Evolutionary conservation across 1,140 invertebrate species (phyloP).

Genomic region (Drosophila virilis): DNA sequence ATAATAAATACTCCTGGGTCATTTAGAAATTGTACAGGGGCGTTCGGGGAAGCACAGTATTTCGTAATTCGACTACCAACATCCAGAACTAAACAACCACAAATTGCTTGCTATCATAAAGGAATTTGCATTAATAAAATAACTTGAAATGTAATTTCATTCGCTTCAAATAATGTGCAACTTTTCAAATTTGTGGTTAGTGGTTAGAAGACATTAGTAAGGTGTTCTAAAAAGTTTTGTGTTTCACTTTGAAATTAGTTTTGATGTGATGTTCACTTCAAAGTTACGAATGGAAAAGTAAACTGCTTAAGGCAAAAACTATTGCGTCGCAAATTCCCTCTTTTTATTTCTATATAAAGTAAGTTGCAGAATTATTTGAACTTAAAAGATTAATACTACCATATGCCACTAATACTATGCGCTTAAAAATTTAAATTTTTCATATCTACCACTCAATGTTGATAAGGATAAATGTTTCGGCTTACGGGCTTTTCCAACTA

Average conservation of each 20-base stretch:
- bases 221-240: conserved; percentile 2
- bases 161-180: conserved; percentile 5
- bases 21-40: conserved; percentile 29
- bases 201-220: conserved; percentile 14
- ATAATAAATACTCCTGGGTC: conserved; percentile 30
- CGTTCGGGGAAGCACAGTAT: not conserved
- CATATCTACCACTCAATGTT: too few species aligned
- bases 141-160: conserved; percentile 29
- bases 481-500: too few species aligned
- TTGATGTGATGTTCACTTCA: not conserved
- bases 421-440: too few species aligned
- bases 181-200: conserved; percentile 27
- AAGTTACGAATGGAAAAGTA: not conserved
- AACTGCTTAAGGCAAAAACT: not conserved
- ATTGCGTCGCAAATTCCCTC: too few species aligned
- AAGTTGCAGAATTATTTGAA: too few species aligned
- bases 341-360: too few species aligned
- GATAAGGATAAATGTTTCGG: too few species aligned
- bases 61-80: conserved; percentile 2
- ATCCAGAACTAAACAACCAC: conserved; percentile 12
- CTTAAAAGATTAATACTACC: too few species aligned
- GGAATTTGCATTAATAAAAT: conserved; percentile 43
- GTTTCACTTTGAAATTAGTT: conserved; percentile 16
- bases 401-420: too few species aligned
- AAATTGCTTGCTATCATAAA: conserved; percentile 31